Base-by-base conservation (phyloP, 2,797 vertebrate genomes). In the Valencia hispanica region DNA sequence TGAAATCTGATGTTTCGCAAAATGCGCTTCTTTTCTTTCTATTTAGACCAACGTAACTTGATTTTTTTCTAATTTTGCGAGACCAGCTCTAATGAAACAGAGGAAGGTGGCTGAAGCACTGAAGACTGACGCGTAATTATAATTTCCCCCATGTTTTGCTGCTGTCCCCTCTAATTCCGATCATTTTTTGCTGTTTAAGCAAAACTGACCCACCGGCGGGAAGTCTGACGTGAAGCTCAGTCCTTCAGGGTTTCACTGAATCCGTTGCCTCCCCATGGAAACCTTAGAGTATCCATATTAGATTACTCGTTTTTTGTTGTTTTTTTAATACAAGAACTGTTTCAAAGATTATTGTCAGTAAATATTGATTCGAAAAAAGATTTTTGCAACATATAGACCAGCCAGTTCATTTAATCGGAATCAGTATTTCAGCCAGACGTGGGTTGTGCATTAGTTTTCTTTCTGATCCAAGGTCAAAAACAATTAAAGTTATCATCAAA, bases 91-190 rank as follows among this genome's bases (percentile, higher is more conserved):
- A 65, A 72, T 73, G 22, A 51, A 63, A 78, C 39, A 45, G 39
- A 57, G 55, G 36, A 77, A 48, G 17, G 30, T 61, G 14, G n/a
- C 30, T 22, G 5, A 70, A 43, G 41, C 15, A 65, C 51, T 1
- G 73, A 77, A 84, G 53, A 48, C 48, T 2, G 1, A 70, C 57
- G 69, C 27, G 45, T 77, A 65, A 41, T 85, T 71, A 61, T 80
- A 80, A 59, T 78, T 86, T 84, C 63, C 57, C 65, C 83, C 47
- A 12, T 74, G 41, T 73, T 86, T 79, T 75, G 65, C 77, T 73
- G 71, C 43, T 80, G 78, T 75, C 82, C 81, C 83, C 80, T 81
- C 82, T 78, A 92, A 93, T 94, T 92, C 89, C 88, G 77, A 50
- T 85, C 83, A 87, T 93, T 84, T n/a, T 85, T 91, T 90, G 83